Base-by-base conservation (phyloP, 2,113 vertebrate species). In the Ellobius talpinus region DNA sequence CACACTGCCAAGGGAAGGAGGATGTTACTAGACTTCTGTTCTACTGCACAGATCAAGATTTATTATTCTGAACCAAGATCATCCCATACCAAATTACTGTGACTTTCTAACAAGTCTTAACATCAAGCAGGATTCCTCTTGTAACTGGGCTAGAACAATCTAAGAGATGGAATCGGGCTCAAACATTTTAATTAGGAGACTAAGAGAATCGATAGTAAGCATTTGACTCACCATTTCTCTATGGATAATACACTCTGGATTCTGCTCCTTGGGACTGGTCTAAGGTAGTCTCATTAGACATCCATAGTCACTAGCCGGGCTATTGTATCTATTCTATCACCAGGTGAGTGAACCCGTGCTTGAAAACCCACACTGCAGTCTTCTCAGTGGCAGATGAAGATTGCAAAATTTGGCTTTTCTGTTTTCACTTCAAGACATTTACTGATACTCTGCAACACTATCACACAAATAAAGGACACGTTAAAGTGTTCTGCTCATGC, bases 341-440 rank as follows among this genome's bases (percentile, higher is more conserved):
- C n/a, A 88, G 47, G 3, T 36, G 58, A 79, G 6, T 5, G 7
- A 89, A 50, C 17, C 50, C 24, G 58, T 52, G 8, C 68, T 86
- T 96, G 76, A 78, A 90, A 63, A 24, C 26, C 26, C 47, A 94
- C 65, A 58, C 50, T 90, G 93, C 74, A 16, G 24, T 63, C 77
- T 90, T 77, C 24, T 29, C 5, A 36, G 55, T 8, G 42, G 74
- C 74, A 11, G n/a, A 85, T 5, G 72, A 89, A 93, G 33, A 39
- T 47, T 7, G 61, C 87, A 26, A 94, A 63, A 91, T 95, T 14
- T 11, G 5, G 23, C 17, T 93, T 96, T 87, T 93, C 61, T 91
- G 6, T n/a, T 97, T 95, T 91, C 42, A 7, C 77, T 96, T 87
- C 42, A 95, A 96, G 76, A 19, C 50, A 65, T 81, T 4, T 89